Base-by-base conservation (phyloP, 1,140 invertebrate species). In the Drosophila equinoxialis region DNA sequence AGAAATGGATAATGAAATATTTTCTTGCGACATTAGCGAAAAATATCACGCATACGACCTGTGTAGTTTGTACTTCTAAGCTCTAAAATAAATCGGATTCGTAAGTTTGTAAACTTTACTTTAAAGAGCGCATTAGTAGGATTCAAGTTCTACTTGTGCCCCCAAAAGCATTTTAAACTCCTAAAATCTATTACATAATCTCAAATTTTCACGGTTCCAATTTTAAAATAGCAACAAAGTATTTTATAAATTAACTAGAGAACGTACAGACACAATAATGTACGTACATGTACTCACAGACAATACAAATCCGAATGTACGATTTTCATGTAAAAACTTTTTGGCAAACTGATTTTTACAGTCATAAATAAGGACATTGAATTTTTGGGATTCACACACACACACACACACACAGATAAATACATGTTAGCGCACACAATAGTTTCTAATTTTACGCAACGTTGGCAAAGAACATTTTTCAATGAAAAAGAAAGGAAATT, bases 401-500 rank as follows among this genome's bases (percentile, higher is more conserved):
- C 7, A 20, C 14, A 51, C 17, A 51, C 17, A 51, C 17, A 13
- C 45, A 10, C 17, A 48, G 14, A 7, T 20, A 48, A 3, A 48
- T 48, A 17, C 45, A 48, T 37, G 8, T 10, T 37, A 37, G 10
- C 45, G 7, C 55, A 60, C 14, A 83, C 83, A 87, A 87, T 87
- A 79, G 69, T 79, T 82, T 86, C 72, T 82, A 86, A 82, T 79
- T 85, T 87, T 68, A 77, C 83, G 79, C 77, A 83, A 80, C 68
- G 65, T 70, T 81, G 62, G 69, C 68, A 48, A 41, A 51, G 35
- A 57, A 62, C 39, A 26, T 77, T 59, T 39, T 83, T 71, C 68
- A 65, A 60, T 42, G 35, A 48, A 63, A 81, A 75, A 54, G 17
- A 37, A 33, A 39, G 41, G 48, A 68, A 73, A 66, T 76, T 75